Evolutionary conservation across 1,140 invertebrate species (phyloP).

Genomic region (Cyrtorhinus lividipennis): DNA sequence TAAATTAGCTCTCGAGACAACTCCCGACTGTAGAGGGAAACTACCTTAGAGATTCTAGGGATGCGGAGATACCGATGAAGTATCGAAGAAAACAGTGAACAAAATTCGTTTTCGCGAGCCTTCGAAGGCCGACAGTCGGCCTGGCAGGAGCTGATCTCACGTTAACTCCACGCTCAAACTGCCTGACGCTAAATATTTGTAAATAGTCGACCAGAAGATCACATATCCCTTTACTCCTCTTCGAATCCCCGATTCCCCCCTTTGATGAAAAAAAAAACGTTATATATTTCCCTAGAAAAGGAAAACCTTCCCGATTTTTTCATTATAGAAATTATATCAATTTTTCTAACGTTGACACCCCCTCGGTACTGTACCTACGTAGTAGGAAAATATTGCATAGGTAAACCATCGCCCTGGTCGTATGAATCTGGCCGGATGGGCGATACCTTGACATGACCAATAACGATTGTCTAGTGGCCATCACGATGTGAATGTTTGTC

Average conservation of each 20-base stretch:
- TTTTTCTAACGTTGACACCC: too few relatives aligned
- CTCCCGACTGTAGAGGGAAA: background rate
- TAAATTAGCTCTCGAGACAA: background rate
- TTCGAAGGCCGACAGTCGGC: background rate
- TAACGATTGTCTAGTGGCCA: too few relatives aligned
- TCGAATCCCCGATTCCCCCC: background rate
- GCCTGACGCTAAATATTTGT: background rate
- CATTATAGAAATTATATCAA: background rate
- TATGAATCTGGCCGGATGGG: too few relatives aligned
- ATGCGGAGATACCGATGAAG: background rate
- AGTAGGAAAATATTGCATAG: too few relatives aligned
- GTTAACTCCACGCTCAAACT: background rate
- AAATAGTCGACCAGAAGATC: constrained; percentile 1
- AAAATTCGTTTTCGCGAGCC: background rate
- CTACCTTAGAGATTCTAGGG: background rate
- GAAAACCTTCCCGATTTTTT: background rate
- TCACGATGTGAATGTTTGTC: too few relatives aligned
- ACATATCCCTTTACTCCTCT: constrained; percentile 2
- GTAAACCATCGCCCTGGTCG: too few relatives aligned
- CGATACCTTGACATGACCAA: too few relatives aligned
- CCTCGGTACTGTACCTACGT: too few relatives aligned
- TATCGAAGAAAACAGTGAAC: too few relatives aligned
- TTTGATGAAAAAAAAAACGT: background rate
- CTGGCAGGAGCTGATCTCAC: background rate
- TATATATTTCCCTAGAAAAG: background rate